Evolutionary conservation across 1,140 invertebrate species (phyloP), one percentile per base, ranked within the genome.

Genomic region (Cyclina sinensis): DNA sequence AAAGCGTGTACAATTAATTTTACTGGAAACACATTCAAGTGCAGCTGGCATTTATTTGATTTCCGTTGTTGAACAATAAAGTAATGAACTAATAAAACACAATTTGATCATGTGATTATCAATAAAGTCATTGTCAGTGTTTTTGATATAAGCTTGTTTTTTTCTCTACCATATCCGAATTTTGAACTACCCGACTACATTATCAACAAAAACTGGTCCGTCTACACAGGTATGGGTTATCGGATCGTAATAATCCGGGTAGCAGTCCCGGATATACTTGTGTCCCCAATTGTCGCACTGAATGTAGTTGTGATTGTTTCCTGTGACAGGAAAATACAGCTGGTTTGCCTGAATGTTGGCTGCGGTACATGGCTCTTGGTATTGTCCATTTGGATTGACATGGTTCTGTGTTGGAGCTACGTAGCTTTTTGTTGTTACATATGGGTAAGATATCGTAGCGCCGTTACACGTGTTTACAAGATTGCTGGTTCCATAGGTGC

Each of bases 121-220:
- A n/a, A n/a, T n/a, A n/a, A n/a, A n/a, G n/a, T n/a, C n/a, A n/a
- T n/a, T n/a, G n/a, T n/a, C n/a, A n/a, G n/a, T n/a, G n/a, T n/a
- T n/a, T n/a, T n/a, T n/a, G n/a, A n/a, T n/a, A n/a, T n/a, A n/a
- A n/a, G 43, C 14, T 43, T 43, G 4, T 43, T 43, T 43, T 43
- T 43, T 43, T 14, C 4, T 43, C 4, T 7, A 43, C 5, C 43
- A 43, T 43, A 43, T 43, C 43, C 43, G 43, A 43, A 4, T 7
- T 4, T 43, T 43, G n/a, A 43, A 43, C 43, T 43, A 43, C 37
- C 83, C 84, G 12, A 86, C 24, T 9, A 87, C 3, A 37, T 68
- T 68, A n/a, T 87, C 85, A 12, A 78, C 73, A 32, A 87, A 87
- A 18, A 88, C 68, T 11, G 86, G 51, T 0, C 86, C 86, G 35